These are phyloP conservation scores for Protodeltote pygarga DNA, from an alignment of 2,888 invertebrate genomes.

Conservation along the genomic window DNA sequence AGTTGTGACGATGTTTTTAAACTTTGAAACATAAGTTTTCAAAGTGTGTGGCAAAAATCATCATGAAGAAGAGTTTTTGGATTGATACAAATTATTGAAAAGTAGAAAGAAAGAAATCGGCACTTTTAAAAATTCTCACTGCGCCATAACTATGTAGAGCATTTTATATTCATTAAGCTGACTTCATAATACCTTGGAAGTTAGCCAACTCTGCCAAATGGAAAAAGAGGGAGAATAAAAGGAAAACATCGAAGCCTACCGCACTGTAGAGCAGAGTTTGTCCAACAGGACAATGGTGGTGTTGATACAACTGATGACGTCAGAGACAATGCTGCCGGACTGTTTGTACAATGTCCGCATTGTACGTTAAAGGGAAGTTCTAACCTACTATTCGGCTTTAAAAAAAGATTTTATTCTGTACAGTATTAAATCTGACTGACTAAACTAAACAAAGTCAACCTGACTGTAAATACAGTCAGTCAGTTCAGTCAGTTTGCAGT, in stretches of 20 bases:
- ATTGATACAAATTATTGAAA: too few relatives aligned
- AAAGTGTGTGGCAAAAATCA: neutral
- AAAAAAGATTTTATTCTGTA: too few relatives aligned
- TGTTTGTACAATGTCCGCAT: slow-evolving; percentile 54
- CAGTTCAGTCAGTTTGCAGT: too few relatives aligned
- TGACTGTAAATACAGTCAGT: too few relatives aligned
- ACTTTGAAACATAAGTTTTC: slow-evolving; percentile 22
- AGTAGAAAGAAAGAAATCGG: too few relatives aligned
- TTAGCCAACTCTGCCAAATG: neutral
- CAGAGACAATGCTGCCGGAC: slow-evolving; percentile 45
- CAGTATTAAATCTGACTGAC: too few relatives aligned
- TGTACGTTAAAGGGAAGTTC: slow-evolving; percentile 40
- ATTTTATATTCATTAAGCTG: neutral
- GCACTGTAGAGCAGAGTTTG: slow-evolving; percentile 14
- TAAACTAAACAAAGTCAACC: too few relatives aligned
- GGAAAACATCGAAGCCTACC: slow-evolving; percentile 24
- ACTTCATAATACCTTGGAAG: neutral
- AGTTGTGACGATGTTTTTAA: slow-evolving; percentile 17
- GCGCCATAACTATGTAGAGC: too few relatives aligned
- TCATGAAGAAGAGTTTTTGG: neutral
- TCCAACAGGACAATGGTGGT: slow-evolving; percentile 48
- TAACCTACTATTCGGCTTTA: too few relatives aligned
- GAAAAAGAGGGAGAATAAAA: slow-evolving; percentile 13
- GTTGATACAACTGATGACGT: slow-evolving; percentile 58
- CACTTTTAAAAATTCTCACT: too few relatives aligned